A percentile compares a stretch with the other conserved stretches of the same genome.
Evolutionary conservation across 2,888 invertebrate genomes (phyloP).

Genomic region (Amiota minor): DNA sequence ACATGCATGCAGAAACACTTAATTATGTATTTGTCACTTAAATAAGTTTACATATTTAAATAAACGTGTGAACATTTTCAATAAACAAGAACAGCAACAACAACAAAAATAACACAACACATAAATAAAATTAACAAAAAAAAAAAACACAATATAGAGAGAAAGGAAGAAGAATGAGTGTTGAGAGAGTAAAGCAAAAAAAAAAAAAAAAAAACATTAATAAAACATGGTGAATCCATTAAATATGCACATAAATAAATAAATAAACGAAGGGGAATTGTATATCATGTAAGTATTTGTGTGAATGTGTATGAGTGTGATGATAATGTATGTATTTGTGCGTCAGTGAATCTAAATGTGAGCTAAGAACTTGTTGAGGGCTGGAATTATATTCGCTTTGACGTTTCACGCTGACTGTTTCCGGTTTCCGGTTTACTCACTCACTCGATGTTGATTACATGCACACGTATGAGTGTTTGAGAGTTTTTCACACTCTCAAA

Average conservation of each 20-base stretch:
- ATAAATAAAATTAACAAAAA: constrained; percentile 2
- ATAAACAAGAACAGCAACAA: constrained; percentile 11
- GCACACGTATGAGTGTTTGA: not conserved
- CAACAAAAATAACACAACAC: constrained; percentile 26
- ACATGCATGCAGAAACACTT: constrained; percentile 28
- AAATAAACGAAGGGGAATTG: constrained; percentile 32
- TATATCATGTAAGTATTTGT: not conserved
- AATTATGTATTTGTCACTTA: constrained; percentile 64
- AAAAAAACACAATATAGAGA: constrained; percentile 23
- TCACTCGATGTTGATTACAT: not conserved
- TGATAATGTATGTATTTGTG: too few relatives aligned
- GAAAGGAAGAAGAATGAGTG: constrained; percentile 2
- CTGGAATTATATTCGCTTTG: constrained; percentile 1
- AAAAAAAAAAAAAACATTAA: constrained; percentile 52
- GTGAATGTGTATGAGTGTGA: not conserved
- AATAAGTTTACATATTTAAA: constrained; percentile 51
- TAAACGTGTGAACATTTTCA: constrained; percentile 26
- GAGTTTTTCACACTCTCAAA: not conserved
- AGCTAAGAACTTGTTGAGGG: constrained; percentile 11
- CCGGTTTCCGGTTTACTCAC: not conserved
- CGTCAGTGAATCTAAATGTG: constrained; percentile 5
- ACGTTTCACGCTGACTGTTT: constrained; percentile 33
- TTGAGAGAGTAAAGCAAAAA: not conserved
- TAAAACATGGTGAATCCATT: constrained; percentile 58
- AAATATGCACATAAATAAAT: constrained; percentile 54